These are phyloP conservation scores for Hormiphora californensis DNA, from an alignment of 37 sponge, comb jelly and placozoan genomes.

Conservation along the genomic window DNA sequence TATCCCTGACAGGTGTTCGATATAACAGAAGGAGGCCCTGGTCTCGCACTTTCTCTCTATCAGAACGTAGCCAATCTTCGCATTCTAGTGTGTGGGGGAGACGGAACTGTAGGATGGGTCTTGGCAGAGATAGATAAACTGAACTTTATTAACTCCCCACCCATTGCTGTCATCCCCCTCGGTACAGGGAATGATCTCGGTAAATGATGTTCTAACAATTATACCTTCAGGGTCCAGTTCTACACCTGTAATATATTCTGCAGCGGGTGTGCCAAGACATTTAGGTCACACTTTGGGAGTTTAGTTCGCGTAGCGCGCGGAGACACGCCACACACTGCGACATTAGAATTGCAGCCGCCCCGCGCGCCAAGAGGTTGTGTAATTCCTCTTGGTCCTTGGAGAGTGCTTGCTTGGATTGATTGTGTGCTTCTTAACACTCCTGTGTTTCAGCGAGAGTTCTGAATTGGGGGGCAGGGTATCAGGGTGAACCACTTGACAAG, in stretches of 20 bases:
- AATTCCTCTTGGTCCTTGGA: background rate
- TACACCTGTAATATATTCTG: too few species aligned
- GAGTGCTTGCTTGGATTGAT: background rate
- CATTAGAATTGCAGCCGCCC: too few species aligned
- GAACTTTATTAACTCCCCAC: constrained; percentile 7
- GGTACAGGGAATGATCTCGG: constrained; percentile 45
- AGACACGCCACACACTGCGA: too few species aligned
- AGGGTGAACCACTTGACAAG: constrained; percentile 14
- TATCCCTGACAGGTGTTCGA: background rate
- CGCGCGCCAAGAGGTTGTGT: too few species aligned
- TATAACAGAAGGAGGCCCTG: constrained; percentile 38
- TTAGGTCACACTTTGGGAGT: too few species aligned
- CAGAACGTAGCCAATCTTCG: constrained; percentile 45
- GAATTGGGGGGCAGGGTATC: constrained; percentile 44
- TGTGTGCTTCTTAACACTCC: background rate
- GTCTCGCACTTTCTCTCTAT: background rate
- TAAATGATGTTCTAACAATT: background rate
- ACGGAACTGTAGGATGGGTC: constrained; percentile 48
- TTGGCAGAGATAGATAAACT: constrained; percentile 42
- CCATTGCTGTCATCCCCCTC: background rate
- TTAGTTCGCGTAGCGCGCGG: too few species aligned
- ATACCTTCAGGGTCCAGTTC: too few species aligned
- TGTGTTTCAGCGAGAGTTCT: constrained; percentile 15
- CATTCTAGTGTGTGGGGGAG: constrained; percentile 42
- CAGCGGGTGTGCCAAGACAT: too few species aligned